A percentile compares a stretch with the other conserved stretches of the same genome.
phyloP scores from a whole-genome alignment of 2,888 invertebrate species.

The Dynastes maya region DNA sequence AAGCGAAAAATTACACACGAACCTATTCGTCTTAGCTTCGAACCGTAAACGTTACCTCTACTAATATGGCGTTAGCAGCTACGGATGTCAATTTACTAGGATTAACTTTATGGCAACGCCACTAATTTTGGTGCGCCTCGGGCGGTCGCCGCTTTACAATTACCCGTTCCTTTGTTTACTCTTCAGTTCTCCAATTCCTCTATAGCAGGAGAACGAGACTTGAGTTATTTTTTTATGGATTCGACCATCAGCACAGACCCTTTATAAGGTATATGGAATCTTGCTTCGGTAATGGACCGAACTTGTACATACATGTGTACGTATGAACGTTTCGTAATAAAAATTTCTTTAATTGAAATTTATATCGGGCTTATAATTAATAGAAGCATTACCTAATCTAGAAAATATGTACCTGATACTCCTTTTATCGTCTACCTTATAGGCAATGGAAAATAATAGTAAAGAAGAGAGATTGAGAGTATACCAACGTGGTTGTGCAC shows the following conservation, averaged over 20 bases:
- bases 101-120: conserved; percentile 26
- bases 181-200: conserved; percentile 1
- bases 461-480: too few relatives aligned
- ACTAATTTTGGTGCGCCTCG: conserved; percentile 28
- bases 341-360: conserved; percentile 7
- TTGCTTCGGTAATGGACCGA: not conserved
- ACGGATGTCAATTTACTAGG: conserved; percentile 32
- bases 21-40: not conserved
- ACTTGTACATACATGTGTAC: not conserved
- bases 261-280: conserved; percentile 13
- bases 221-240: not conserved
- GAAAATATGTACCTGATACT: not conserved
- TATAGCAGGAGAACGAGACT: conserved; percentile 5
- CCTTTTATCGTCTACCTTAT: not conserved
- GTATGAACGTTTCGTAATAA: conserved; percentile 6
- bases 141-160: conserved; percentile 34
- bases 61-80: conserved; percentile 29
- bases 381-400: not conserved
- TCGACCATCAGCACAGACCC: not conserved
- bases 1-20: not conserved
- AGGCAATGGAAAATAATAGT: too few relatives aligned
- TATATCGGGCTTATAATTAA: conserved; percentile 6
- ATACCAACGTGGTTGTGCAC: too few relatives aligned
- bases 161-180: conserved; percentile 37
- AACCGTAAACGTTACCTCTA: conserved; percentile 5